A percentile compares a stretch with the other conserved stretches of the same genome.
phyloP scores from a whole-genome alignment of 2,888 invertebrate genomes.

The Drosophila buzzatii region DNA sequence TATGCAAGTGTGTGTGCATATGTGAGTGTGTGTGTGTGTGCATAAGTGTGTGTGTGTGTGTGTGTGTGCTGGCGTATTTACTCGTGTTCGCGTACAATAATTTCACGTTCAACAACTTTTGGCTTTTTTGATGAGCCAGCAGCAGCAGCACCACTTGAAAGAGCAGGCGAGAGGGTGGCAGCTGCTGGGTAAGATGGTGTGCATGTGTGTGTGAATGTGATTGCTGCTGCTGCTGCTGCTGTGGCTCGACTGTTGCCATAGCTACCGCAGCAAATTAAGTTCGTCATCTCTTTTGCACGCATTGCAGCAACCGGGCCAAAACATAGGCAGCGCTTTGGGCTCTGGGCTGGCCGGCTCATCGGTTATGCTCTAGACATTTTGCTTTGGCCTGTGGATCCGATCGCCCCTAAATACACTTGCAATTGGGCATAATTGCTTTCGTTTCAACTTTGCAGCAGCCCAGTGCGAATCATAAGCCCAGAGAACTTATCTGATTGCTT shows the following conservation, averaged over 20 bases:
- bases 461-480: constrained; percentile 3
- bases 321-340: constrained; percentile 19
- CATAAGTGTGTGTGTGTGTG: constrained; percentile 9
- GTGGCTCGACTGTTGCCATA: constrained; percentile 62
- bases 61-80: constrained; percentile 65
- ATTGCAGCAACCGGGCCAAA: constrained; percentile 57
- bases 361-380: constrained; percentile 23
- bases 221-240: constrained; percentile 9
- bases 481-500: constrained; percentile 11
- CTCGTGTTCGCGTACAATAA: constrained; percentile 79
- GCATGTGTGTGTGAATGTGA: background rate
- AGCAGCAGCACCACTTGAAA: constrained; percentile 59
- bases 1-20: constrained; percentile 19
- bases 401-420: constrained; percentile 51
- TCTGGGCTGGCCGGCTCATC: constrained; percentile 24
- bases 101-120: constrained; percentile 79
- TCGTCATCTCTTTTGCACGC: constrained; percentile 65
- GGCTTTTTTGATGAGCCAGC: constrained; percentile 79
- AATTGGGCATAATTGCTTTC: constrained; percentile 46
- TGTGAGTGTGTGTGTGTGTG: constrained; percentile 17
- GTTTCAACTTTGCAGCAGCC: constrained; percentile 25
- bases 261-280: constrained; percentile 67
- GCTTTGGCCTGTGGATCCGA: constrained; percentile 26
- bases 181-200: constrained; percentile 3
- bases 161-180: constrained; percentile 47